Evolutionary conservation across 2,888 invertebrate species (phyloP).

Genomic region (Drosophila borborema): DNA sequence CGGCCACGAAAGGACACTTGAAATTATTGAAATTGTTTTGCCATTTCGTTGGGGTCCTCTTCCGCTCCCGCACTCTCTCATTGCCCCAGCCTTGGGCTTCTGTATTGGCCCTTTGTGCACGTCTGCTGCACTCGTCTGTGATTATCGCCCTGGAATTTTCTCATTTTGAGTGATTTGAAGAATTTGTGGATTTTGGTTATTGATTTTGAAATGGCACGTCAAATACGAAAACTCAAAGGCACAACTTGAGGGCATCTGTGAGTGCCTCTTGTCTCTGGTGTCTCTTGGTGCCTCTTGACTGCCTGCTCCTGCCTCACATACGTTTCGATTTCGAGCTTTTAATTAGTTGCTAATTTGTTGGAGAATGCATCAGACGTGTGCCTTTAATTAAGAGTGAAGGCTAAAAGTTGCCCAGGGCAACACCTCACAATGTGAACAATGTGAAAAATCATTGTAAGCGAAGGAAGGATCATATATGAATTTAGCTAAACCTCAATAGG

Average conservation of each 20-base stretch:
- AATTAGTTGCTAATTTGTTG: constrained; percentile 77
- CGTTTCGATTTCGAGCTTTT: constrained; percentile 67
- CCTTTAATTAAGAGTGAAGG: constrained; percentile 37
- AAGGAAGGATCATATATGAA: too few species aligned
- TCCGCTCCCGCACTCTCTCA: neutral
- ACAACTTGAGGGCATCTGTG: constrained; percentile 11
- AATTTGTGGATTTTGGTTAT: constrained; percentile 81
- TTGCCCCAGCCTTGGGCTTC: neutral
- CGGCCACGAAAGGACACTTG: constrained; percentile 77
- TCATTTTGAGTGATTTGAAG: constrained; percentile 78
- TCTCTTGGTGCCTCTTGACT: neutral
- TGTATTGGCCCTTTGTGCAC: constrained; percentile 32
- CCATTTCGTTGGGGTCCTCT: constrained; percentile 55
- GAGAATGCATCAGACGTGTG: constrained; percentile 52
- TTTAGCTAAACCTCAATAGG: neutral
- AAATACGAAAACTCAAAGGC: constrained; percentile 44
- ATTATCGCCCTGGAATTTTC: constrained; percentile 78
- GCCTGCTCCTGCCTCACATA: constrained; percentile 9
- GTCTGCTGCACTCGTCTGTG: constrained; percentile 59
- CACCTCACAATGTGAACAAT: neutral
- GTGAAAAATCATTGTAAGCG: neutral
- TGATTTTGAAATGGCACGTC: constrained; percentile 70
- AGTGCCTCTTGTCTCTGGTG: constrained; percentile 4
- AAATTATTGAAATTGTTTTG: constrained; percentile 82
- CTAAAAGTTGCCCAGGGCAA: constrained; percentile 19